phyloP scores from a whole-genome alignment of 1,140 invertebrate genomes.

The Polypedilum vanderplanki region DNA sequence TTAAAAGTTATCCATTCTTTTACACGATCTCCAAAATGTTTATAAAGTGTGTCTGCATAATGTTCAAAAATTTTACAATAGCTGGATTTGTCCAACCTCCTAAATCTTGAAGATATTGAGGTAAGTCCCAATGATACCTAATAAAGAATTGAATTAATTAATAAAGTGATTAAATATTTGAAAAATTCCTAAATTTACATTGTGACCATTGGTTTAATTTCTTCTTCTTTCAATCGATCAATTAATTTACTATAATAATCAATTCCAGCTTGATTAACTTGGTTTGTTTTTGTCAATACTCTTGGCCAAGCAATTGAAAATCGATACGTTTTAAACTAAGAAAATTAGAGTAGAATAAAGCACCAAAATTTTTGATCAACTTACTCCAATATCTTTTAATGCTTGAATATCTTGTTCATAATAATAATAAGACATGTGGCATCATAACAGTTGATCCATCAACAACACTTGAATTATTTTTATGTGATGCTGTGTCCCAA shows the following conservation, averaged over 20 bases:
- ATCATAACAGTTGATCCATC: slow-evolving; percentile 42
- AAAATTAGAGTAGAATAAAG: slow-evolving; percentile 29
- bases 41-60: slow-evolving; percentile 40
- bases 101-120: slow-evolving; percentile 45
- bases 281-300: slow-evolving; percentile 49
- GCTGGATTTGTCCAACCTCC: slow-evolving; percentile 50
- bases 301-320: slow-evolving; percentile 57
- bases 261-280: slow-evolving; percentile 49
- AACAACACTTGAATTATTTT: slow-evolving; percentile 36
- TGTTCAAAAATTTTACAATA: slow-evolving; percentile 46
- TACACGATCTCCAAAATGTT: slow-evolving; percentile 44
- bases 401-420: slow-evolving; percentile 46
- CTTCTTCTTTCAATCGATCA: slow-evolving; percentile 44
- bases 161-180: too few relatives aligned
- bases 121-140: slow-evolving; percentile 49
- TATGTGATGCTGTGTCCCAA: slow-evolving; percentile 40
- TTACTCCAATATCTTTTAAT: slow-evolving; percentile 46
- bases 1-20: slow-evolving; percentile 48
- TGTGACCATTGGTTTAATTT: slow-evolving; percentile 47
- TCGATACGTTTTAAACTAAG: slow-evolving; percentile 46
- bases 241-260: slow-evolving; percentile 52
- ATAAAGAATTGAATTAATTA: too few relatives aligned
- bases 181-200: slow-evolving; percentile 33
- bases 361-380: slow-evolving; percentile 21
- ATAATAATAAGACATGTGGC: slow-evolving; percentile 46